Percentiles rank a stretch among this genome's conserved stretches.
Evolutionary conservation across 1,140 invertebrate species (phyloP).

Genomic region (Drosophila lini): DNA sequence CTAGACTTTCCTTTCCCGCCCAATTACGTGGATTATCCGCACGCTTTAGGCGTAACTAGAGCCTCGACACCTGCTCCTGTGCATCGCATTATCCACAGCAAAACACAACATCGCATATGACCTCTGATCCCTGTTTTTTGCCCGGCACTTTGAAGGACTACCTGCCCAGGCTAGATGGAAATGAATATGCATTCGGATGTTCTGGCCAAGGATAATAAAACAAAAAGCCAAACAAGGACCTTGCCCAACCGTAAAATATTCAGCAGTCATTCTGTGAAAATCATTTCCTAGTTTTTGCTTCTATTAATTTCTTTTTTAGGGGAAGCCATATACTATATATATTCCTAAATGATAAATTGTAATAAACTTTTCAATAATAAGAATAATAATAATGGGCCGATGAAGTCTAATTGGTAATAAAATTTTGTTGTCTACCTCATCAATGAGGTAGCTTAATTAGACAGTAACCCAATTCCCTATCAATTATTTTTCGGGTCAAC

Average conservation of each 20-base stretch:
- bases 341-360: neutral
- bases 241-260: conserved; percentile 5
- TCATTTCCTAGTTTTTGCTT: neutral
- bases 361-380: neutral
- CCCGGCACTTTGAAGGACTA: neutral
- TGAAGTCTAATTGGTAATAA: neutral
- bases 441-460: neutral
- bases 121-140: conserved; percentile 4
- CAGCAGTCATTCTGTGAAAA: neutral
- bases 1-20: neutral
- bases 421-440: too few relatives aligned
- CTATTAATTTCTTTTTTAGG: neutral
- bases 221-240: conserved; percentile 4
- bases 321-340: neutral
- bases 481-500: neutral
- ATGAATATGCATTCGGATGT: conserved; percentile 28
- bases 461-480: neutral
- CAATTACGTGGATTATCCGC: conserved; percentile 43
- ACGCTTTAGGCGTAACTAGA: conserved; percentile 13
- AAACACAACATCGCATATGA: conserved; percentile 6
- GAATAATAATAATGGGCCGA: neutral
- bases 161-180: conserved; percentile 8
- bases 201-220: neutral
- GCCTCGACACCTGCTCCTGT: neutral
- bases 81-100: conserved; percentile 15